Evolutionary conservation across 2,113 vertebrate genomes (phyloP), one percentile per base, ranked within the genome.

Genomic region (Ailuropoda melanoleuca): DNA sequence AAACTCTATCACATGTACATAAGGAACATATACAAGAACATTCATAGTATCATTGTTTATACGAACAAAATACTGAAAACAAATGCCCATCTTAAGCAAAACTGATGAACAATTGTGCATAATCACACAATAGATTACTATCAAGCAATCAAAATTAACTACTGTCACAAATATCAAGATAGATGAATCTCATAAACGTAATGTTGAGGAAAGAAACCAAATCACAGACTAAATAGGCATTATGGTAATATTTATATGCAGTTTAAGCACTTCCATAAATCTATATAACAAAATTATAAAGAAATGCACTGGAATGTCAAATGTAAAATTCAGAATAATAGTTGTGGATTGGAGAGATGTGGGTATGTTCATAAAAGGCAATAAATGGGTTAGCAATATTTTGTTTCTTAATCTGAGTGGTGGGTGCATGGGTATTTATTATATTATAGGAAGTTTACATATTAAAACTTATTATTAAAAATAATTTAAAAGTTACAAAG

Each of bases 281-380:
- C n/a, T 48, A 84, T 53, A 11, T 64, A 80, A 70, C n/a, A 87
- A 19, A 48, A 90, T 62, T 50, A 78, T 18, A 78, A 62, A 83
- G 10, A 64, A 89, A 39, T 39, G 43, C 19, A 34, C 46, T 64
- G 31, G 19, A 94, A n/a, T 64, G 26, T 2, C 56, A 93, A 60
- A 68, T 84, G 24, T 48, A 92, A 88, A 89, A 89, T 80, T 94
- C 58, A 88, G 6, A 92, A 37, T 72, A 34, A 37, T 92, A 91
- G 37, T 62, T 80, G 64, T 9, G 17, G 34, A 39, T 62, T 43
- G 58, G 11, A 24, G 18, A 93, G 17, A 96, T 75, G 26, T 19
- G 11, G 14, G 8, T 23, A 50, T 80, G 19, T 37, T 74, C 14
- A 34, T 80, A 46, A 92, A 10, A 80, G 46, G 37, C 1, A 50